phyloP scores from a whole-genome alignment of 2,113 vertebrate genomes.

The Herpetotheres cachinnans region DNA sequence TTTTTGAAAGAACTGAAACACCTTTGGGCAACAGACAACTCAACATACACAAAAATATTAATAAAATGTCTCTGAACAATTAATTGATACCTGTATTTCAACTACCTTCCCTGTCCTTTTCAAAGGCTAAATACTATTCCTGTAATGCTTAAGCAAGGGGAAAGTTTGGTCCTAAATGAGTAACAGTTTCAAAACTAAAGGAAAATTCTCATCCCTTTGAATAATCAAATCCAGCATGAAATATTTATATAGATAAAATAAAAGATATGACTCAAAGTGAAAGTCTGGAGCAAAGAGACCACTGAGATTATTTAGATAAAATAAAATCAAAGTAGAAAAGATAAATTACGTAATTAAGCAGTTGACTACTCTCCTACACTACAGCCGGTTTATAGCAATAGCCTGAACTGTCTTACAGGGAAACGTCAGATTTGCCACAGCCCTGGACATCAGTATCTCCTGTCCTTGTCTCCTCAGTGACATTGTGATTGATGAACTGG shows the following conservation, averaged over 20 bases:
- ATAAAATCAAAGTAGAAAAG: conserved; percentile 28
- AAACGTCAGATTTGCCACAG: background rate
- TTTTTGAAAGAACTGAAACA: background rate
- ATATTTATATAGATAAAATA: conserved; percentile 45
- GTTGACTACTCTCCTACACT: background rate
- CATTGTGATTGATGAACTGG: background rate
- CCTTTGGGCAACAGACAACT: background rate
- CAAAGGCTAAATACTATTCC: background rate
- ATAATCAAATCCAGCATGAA: conserved; percentile 16
- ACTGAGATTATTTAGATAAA: conserved; percentile 8
- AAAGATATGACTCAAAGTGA: conserved; percentile 28
- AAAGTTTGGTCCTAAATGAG: background rate
- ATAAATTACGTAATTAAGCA: conserved; percentile 5
- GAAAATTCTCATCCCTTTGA: background rate
- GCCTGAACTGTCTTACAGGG: background rate
- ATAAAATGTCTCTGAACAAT: background rate
- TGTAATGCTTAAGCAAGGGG: background rate
- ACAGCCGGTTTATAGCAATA: background rate
- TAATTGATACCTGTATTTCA: background rate
- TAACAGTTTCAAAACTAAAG: background rate
- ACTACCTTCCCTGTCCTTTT: background rate
- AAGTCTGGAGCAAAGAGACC: background rate
- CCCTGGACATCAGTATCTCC: background rate
- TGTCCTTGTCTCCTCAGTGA: background rate
- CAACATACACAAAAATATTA: background rate